A percentile compares a stretch with the other conserved stretches of the same genome.
These are phyloP conservation scores for Nemotelus pantherinus DNA, from an alignment of 2,888 invertebrate species.

Conservation along the genomic window DNA sequence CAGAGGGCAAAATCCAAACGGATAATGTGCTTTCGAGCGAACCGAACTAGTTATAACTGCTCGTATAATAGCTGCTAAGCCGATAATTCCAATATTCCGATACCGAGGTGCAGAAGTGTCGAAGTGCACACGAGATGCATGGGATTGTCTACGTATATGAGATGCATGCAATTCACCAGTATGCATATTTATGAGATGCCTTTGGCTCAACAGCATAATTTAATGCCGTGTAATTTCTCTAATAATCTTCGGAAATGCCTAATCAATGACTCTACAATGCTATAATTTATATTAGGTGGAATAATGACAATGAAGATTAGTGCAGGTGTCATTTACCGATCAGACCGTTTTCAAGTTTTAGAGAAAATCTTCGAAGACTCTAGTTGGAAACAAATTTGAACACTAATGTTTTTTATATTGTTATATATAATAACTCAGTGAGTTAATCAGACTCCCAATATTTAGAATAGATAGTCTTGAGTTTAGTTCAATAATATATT, in stretches of 20 bases:
- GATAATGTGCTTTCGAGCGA: conserved; percentile 8
- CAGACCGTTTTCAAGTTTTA: too few relatives aligned
- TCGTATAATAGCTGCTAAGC: conserved; percentile 6
- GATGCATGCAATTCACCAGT: neutral
- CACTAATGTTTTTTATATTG: too few relatives aligned
- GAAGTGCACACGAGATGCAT: conserved; percentile 24
- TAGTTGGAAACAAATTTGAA: too few relatives aligned
- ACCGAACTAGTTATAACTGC: neutral
- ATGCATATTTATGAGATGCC: conserved; percentile 34
- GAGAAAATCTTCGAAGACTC: too few relatives aligned
- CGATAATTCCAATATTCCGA: conserved; percentile 11
- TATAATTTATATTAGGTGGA: conserved; percentile 17
- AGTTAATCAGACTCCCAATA: too few relatives aligned
- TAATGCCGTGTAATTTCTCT: conserved; percentile 40
- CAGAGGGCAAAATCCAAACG: conserved; percentile 35
- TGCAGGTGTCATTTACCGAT: neutral
- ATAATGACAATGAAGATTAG: conserved; percentile 1
- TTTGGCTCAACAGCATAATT: conserved; percentile 23
- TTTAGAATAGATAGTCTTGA: too few relatives aligned
- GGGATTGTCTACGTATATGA: neutral
- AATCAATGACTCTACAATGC: conserved; percentile 28
- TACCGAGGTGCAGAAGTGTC: conserved; percentile 9
- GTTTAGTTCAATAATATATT: too few relatives aligned
- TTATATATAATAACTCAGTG: too few relatives aligned
- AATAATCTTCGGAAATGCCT: conserved; percentile 37